Percentiles rank a stretch among this genome's conserved stretches.
These are phyloP conservation scores for Bombyx mandarina DNA, from an alignment of 1,140 invertebrate species.

Conservation along the genomic window DNA sequence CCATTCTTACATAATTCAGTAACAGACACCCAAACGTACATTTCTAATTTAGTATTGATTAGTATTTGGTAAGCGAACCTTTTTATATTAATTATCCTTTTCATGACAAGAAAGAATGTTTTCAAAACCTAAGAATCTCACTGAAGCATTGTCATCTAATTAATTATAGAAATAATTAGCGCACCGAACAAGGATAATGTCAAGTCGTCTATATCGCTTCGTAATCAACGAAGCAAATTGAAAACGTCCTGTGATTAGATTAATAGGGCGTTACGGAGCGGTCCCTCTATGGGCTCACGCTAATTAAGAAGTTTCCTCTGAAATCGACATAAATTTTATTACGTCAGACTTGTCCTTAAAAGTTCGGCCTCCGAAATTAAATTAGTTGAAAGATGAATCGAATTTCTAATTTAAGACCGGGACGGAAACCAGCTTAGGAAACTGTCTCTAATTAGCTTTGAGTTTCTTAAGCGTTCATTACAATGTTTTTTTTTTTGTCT, in stretches of 20 bases:
- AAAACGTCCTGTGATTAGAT: conserved; percentile 24
- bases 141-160: no score
- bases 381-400: conserved; percentile 38
- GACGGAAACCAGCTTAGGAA: conserved; percentile 17
- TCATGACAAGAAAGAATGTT: no score
- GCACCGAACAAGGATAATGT: no score
- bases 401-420: conserved; percentile 36
- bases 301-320: conserved; percentile 52
- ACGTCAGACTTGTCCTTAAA: conserved; percentile 41
- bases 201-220: no score
- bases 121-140: no score
- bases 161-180: no score
- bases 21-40: no score
- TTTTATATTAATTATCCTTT: no score
- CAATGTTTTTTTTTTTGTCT: no score
- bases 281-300: conserved; percentile 29
- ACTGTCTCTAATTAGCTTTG: conserved; percentile 17
- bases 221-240: conserved; percentile 14
- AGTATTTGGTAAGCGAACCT: no score
- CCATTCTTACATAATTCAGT: no score
- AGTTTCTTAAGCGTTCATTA: conserved; percentile 11
- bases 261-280: conserved; percentile 25
- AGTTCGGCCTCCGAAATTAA: conserved; percentile 38
- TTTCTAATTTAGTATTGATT: no score
- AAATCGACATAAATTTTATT: conserved; percentile 45